Conservation (phyloP, 35 echinoderm and acorn worm genomes). For the Hemicentrotus pulcherrimus region DNA sequence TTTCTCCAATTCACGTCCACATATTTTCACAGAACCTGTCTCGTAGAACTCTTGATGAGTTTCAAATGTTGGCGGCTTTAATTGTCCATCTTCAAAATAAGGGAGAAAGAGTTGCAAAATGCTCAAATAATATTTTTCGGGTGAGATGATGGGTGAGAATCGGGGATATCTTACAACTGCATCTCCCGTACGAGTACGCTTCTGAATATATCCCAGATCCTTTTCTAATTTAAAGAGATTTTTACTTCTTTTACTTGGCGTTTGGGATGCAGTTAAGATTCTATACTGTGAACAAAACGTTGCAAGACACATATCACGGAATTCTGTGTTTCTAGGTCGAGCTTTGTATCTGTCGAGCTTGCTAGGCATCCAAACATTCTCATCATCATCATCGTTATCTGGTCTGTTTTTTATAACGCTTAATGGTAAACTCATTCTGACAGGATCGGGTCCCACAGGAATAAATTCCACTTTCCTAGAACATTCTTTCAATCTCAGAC, state of each 20-base stretch:
- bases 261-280: constrained; percentile 37
- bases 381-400: background rate
- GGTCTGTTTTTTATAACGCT: constrained; percentile 7
- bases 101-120: constrained; percentile 54
- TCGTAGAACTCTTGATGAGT: constrained; percentile 56
- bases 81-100: constrained; percentile 50
- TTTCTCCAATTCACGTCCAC: background rate
- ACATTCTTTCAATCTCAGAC: constrained; percentile 47
- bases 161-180: constrained; percentile 62
- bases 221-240: constrained; percentile 46
- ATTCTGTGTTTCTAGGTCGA: constrained; percentile 31
- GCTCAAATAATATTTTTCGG: constrained; percentile 59
- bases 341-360: constrained; percentile 46
- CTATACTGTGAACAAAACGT: constrained; percentile 58
- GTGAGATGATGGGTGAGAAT: constrained; percentile 5
- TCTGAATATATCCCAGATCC: constrained; percentile 49
- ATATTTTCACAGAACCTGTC: constrained; percentile 24
- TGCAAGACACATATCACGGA: constrained; percentile 55
- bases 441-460: background rate
- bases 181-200: constrained; percentile 41
- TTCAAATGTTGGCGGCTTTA: constrained; percentile 43
- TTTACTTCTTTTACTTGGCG: background rate
- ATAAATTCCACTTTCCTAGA: constrained; percentile 51
- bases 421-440: constrained; percentile 62
- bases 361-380: constrained; percentile 52